These are phyloP conservation scores for Gobius niger DNA, from an alignment of 2,113 vertebrate species.

Conservation along the genomic window DNA sequence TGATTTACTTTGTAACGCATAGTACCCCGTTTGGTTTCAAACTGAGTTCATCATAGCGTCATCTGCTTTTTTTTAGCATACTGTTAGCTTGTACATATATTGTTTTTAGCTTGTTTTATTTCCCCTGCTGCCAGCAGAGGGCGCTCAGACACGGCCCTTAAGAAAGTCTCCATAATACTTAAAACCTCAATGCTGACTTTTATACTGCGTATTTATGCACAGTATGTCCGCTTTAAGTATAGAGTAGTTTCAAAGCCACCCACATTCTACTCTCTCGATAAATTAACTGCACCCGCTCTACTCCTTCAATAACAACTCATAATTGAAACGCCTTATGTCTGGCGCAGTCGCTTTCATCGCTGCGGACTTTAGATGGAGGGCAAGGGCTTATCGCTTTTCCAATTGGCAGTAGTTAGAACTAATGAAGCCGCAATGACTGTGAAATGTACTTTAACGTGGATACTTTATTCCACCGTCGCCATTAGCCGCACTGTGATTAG, in stretches of 20 bases:
- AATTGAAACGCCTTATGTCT: conserved; percentile 12
- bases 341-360: conserved; percentile 14
- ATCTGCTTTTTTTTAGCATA: no score
- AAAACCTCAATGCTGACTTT: no score
- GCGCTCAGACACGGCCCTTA: no score
- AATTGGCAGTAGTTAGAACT: conserved; percentile 49
- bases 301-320: neutral
- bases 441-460: conserved; percentile 32
- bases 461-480: conserved; percentile 37
- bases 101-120: no score
- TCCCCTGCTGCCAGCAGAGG: no score
- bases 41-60: no score
- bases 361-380: conserved; percentile 32
- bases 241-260: conserved; percentile 21
- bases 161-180: no score
- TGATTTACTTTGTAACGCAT: no score
- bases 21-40: no score
- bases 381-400: conserved; percentile 40
- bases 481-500: conserved; percentile 45
- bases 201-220: no score
- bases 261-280: neutral
- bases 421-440: conserved; percentile 50
- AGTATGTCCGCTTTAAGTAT: neutral
- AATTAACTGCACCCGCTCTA: neutral
- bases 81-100: no score